phyloP scores from a whole-genome alignment of 23 tunicate genomes.

The Clavelina lepadiformis region DNA sequence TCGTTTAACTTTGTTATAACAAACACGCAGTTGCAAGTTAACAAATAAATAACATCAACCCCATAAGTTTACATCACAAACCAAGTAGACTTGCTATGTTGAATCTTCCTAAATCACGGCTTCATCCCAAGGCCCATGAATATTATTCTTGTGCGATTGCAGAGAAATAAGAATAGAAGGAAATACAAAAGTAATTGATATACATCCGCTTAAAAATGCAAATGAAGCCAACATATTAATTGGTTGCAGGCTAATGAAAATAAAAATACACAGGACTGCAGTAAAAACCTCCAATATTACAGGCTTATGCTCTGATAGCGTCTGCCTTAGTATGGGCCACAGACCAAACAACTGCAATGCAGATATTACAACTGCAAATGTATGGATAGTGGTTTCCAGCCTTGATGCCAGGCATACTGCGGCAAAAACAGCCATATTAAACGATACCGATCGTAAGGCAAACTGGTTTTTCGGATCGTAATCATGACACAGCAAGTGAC shows the following conservation, averaged over 20 bases:
- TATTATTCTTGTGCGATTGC: conserved; percentile 61
- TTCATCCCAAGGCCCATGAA: conserved; percentile 97
- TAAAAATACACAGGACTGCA: conserved; percentile 14
- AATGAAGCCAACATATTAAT: conserved; percentile 11
- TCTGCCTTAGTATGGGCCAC: conserved; percentile 72
- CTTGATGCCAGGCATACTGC: conserved; percentile 87
- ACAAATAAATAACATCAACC: no score
- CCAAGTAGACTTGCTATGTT: no score
- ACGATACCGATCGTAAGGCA: conserved; percentile 62
- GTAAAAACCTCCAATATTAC: conserved; percentile 17
- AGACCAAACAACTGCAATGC: conserved; percentile 81
- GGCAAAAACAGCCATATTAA: conserved; percentile 76
- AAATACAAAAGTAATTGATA: conserved; percentile 49
- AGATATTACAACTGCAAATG: conserved; percentile 46
- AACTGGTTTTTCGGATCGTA: conserved; percentile 31
- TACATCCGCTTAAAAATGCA: conserved; percentile 9
- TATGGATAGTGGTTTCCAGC: conserved; percentile 42
- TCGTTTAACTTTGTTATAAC: no score
- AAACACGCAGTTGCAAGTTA: no score
- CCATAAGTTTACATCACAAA: no score
- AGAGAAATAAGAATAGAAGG: conserved; percentile 40
- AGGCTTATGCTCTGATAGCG: conserved; percentile 26
- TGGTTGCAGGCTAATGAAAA: conserved; percentile 8
- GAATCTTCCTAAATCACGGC: conserved; percentile 43
- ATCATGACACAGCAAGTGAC: conserved; percentile 75